phyloP scores from a whole-genome alignment of 2,888 invertebrate genomes.

The Drosophila sordidula region DNA sequence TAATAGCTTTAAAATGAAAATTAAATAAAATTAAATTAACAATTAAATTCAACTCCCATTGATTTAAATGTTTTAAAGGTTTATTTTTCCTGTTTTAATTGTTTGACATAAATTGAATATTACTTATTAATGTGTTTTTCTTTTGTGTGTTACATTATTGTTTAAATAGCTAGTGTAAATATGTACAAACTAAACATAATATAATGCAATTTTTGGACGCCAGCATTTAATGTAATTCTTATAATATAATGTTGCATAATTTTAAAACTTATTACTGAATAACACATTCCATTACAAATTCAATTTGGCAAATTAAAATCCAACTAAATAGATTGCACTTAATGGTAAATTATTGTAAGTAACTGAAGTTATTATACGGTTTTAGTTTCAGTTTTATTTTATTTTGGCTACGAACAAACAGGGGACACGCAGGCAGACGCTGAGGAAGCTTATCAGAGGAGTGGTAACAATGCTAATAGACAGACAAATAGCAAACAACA shows the following conservation, averaged over 20 bases:
- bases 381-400: conserved; percentile 2
- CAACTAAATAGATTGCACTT: conserved; percentile 25
- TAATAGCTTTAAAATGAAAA: too few relatives aligned
- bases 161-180: too few relatives aligned
- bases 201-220: neutral
- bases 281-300: conserved; percentile 1
- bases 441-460: neutral
- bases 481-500: conserved; percentile 19
- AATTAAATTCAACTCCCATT: neutral
- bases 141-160: too few relatives aligned
- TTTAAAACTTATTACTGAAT: conserved; percentile 2
- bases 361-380: conserved; percentile 14
- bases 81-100: neutral
- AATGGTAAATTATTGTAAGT: conserved; percentile 19
- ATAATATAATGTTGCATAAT: neutral
- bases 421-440: neutral
- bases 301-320: conserved; percentile 15
- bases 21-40: neutral
- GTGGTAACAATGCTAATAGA: conserved; percentile 29
- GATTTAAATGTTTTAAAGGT: neutral
- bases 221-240: neutral
- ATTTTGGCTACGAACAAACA: neutral
- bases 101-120: neutral
- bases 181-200: neutral
- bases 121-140: neutral